A percentile compares a stretch with the other conserved stretches of the same genome.
Evolutionary conservation across 2,888 invertebrate genomes (phyloP).

Genomic region (Xanthia icteritia): DNA sequence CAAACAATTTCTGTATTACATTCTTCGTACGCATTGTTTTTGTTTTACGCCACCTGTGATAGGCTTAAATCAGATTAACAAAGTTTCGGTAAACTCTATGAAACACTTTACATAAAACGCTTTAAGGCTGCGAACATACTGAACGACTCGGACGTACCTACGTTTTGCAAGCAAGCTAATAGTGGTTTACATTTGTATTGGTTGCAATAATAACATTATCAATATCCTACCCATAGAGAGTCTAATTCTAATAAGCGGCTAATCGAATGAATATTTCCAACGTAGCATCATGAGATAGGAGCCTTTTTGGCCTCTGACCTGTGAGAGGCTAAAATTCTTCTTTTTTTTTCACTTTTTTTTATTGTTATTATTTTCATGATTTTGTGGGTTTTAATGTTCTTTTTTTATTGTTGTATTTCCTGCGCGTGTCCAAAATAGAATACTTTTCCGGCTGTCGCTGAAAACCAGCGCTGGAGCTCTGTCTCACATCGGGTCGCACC

Average conservation of each 20-base stretch:
- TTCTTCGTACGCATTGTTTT: constrained; percentile 58
- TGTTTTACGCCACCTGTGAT: constrained; percentile 47
- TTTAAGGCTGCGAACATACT: not conserved
- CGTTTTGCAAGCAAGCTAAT: not conserved
- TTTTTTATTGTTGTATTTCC: too few species aligned
- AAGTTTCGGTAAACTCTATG: not conserved
- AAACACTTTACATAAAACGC: not conserved
- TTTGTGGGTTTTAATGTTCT: too few species aligned
- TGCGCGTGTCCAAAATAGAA: too few species aligned
- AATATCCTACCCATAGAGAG: not conserved
- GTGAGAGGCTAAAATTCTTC: too few species aligned
- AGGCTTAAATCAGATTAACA: constrained; percentile 43
- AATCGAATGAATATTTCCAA: constrained; percentile 21
- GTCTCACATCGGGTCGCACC: too few species aligned
- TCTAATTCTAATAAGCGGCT: not conserved
- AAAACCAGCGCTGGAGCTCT: too few species aligned
- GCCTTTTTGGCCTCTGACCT: too few species aligned
- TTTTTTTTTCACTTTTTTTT: too few species aligned
- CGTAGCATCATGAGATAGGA: too few species aligned
- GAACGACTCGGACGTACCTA: not conserved
- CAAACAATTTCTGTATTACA: constrained; percentile 58
- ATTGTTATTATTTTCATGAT: too few species aligned
- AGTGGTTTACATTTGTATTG: not conserved
- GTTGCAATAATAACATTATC: not conserved
- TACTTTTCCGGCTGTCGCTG: too few species aligned